A percentile compares a stretch with the other conserved stretches of the same genome.
phyloP scores from a whole-genome alignment of 2,113 vertebrate species.

The Alces alces region DNA sequence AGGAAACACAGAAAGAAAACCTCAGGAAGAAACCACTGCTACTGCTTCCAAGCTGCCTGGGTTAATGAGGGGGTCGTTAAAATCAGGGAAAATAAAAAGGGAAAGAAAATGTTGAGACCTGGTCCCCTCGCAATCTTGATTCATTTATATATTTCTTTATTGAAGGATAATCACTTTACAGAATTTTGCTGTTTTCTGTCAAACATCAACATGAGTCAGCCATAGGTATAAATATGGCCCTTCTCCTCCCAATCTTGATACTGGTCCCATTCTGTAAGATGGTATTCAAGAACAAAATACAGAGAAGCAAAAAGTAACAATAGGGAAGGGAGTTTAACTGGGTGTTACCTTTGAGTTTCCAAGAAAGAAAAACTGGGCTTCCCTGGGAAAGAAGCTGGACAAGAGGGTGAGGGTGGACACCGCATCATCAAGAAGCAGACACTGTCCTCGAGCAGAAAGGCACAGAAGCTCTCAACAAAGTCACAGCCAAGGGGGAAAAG shows the following conservation, averaged over 20 bases:
- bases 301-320: not conserved
- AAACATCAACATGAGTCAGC: not conserved
- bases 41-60: slow-evolving; percentile 6
- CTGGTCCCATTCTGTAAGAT: not conserved
- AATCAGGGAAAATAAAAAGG: not conserved
- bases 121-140: not conserved
- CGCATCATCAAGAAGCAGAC: not conserved
- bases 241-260: not conserved
- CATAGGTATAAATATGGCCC: not conserved
- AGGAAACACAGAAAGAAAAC: not conserved
- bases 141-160: not conserved
- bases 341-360: not conserved
- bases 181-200: not conserved
- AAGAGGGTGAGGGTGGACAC: accelerated
- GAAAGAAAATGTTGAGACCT: not conserved
- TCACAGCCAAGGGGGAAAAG: not conserved
- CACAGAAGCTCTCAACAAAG: not conserved
- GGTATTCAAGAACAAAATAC: not conserved
- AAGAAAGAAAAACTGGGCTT: not conserved
- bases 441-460: accelerated
- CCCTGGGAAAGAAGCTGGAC: not conserved
- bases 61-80: not conserved
- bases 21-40: not conserved
- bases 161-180: not conserved
- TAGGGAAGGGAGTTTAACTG: not conserved